phyloP scores from a whole-genome alignment of 2,888 invertebrate species.

The Rotaria macrura region DNA sequence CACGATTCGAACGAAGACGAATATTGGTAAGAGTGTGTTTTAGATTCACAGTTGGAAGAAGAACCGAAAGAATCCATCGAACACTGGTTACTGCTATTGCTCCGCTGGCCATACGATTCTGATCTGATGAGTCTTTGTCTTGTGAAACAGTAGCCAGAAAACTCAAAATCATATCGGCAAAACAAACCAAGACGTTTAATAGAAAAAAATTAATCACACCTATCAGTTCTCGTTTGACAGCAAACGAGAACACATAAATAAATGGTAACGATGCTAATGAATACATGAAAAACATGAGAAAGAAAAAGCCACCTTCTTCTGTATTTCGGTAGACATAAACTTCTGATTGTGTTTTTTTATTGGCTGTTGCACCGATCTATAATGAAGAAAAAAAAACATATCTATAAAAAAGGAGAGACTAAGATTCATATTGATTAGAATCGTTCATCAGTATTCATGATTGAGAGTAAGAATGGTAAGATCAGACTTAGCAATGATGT shows the following conservation, averaged over 20 bases:
- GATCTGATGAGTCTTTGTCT: neutral
- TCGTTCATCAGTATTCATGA: too few species aligned
- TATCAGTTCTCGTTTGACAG: neutral
- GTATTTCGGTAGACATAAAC: neutral
- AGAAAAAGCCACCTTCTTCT: neutral
- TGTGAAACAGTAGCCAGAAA: neutral
- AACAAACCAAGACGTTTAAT: neutral
- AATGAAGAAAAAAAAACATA: too few species aligned
- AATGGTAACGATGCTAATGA: neutral
- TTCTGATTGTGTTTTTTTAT: neutral
- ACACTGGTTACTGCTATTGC: neutral
- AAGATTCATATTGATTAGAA: too few species aligned
- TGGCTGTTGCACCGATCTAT: neutral
- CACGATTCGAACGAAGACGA: neutral
- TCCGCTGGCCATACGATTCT: neutral
- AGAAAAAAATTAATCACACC: neutral
- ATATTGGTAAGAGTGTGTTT: slow-evolving; percentile 26
- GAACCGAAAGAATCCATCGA: slow-evolving; percentile 4
- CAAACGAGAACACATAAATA: neutral
- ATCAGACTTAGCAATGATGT: too few species aligned
- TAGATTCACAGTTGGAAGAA: slow-evolving; percentile 29
- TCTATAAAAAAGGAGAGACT: too few species aligned
- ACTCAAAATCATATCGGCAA: neutral
- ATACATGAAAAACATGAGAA: neutral
- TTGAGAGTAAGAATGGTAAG: too few species aligned